Conservation (phyloP, 2,888 invertebrate genomes). For the Gymnosoma rotundatum region DNA sequence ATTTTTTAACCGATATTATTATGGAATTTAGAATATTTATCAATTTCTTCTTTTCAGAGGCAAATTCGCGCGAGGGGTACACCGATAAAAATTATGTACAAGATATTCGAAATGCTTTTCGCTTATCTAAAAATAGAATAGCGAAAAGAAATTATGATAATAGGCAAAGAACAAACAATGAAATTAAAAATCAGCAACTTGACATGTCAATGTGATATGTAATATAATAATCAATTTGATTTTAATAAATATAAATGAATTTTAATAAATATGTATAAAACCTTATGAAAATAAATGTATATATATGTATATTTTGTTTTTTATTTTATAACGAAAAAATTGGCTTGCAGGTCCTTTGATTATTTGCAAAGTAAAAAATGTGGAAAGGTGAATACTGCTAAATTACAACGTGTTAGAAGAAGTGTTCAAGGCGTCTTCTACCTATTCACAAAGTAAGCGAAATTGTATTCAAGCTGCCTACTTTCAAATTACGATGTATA, state of each 20-base stretch:
- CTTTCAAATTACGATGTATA: too few relatives aligned
- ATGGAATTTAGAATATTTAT: constrained; percentile 8
- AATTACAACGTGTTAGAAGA: background rate
- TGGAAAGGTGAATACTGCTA: background rate
- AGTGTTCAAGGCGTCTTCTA: background rate
- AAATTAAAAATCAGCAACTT: constrained; percentile 8
- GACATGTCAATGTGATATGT: constrained; percentile 4
- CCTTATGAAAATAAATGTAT: too few relatives aligned
- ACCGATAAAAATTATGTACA: background rate
- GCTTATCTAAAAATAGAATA: background rate
- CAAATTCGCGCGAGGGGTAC: background rate
- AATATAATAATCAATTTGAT: too few relatives aligned
- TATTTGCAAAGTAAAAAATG: too few relatives aligned
- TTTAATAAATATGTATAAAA: too few relatives aligned
- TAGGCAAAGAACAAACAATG: background rate
- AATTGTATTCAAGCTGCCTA: too few relatives aligned
- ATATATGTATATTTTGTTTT: too few relatives aligned
- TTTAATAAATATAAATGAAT: too few relatives aligned
- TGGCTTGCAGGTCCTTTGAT: too few relatives aligned
- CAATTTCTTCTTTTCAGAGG: background rate
- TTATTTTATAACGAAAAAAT: too few relatives aligned
- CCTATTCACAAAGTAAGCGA: too few relatives aligned
- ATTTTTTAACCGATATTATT: background rate
- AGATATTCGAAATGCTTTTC: constrained; percentile 6
- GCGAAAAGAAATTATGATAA: constrained; percentile 11